Evolutionary conservation across 2,797 vertebrate species (phyloP).

Genomic region (Etheostoma perlongum): DNA sequence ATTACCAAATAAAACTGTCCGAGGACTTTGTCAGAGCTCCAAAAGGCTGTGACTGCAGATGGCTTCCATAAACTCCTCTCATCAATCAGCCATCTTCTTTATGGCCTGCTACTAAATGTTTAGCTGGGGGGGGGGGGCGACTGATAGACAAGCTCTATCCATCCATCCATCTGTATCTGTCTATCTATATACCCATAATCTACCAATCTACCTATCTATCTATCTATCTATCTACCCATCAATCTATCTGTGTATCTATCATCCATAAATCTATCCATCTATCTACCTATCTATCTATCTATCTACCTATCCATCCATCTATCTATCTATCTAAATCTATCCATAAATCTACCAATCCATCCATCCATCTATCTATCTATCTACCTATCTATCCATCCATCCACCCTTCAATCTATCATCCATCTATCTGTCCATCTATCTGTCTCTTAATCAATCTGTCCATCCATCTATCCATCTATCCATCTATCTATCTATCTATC

Average conservation of each 20-base stretch:
- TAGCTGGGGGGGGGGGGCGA: background rate
- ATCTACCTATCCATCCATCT: too few species aligned
- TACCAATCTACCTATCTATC: too few species aligned
- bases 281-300: too few species aligned
- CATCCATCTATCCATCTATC: too few species aligned
- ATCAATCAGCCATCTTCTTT: constrained; percentile 41
- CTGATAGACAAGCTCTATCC: constrained; percentile 3
- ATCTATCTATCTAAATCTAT: too few species aligned
- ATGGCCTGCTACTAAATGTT: constrained; percentile 26
- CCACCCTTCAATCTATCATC: too few species aligned
- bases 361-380: background rate
- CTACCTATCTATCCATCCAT: background rate
- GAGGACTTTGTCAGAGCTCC: constrained; percentile 59
- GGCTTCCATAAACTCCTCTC: constrained; percentile 34
- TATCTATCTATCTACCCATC: background rate
- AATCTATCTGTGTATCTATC: too few species aligned
- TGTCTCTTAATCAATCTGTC: too few species aligned
- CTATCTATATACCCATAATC: background rate
- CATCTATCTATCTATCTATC: too few species aligned
- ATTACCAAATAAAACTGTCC: constrained; percentile 79
- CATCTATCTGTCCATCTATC: too few species aligned
- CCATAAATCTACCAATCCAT: too few species aligned
- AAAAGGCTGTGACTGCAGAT: constrained; percentile 62
- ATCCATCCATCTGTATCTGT: background rate
- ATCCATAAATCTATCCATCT: too few species aligned